Evolutionary conservation across 30 jellyfish, hydroid and myxozoan species (phyloP).

Genomic region (Aurelia aurita complex sp. Pacific): DNA sequence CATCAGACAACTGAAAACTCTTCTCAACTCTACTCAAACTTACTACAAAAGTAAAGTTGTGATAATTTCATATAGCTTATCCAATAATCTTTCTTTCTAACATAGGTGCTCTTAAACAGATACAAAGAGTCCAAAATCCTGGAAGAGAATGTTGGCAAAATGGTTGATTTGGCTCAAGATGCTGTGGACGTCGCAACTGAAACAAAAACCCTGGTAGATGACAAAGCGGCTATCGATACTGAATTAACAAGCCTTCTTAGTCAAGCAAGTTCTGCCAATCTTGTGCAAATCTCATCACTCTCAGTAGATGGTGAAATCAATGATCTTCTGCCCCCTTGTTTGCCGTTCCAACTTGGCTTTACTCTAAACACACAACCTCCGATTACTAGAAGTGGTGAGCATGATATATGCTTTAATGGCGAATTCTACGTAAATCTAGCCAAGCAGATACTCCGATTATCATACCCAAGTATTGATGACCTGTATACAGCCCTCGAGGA

Average conservation of each 20-base stretch:
- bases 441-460: background rate
- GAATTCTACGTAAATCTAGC: slow-evolving; percentile 4
- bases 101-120: background rate
- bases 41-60: no score
- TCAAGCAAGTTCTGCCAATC: background rate
- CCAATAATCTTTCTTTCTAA: no score
- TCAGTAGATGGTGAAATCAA: slow-evolving; percentile 1
- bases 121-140: slow-evolving; percentile 1
- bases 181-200: slow-evolving; percentile 1
- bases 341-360: slow-evolving; percentile 5
- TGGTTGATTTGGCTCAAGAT: slow-evolving; percentile 1
- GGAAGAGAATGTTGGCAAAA: background rate
- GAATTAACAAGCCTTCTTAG: no score
- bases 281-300: background rate
- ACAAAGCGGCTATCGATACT: no score
- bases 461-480: no score
- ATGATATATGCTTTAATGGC: slow-evolving; percentile 14
- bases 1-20: no score
- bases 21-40: no score
- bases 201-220: no score
- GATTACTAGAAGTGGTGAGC: background rate
- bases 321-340: slow-evolving; percentile 1
- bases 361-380: background rate
- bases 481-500: no score
- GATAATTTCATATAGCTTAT: no score